These are phyloP conservation scores for Phocides pigmalion DNA, from an alignment of 1,140 invertebrate genomes.

Conservation along the genomic window DNA sequence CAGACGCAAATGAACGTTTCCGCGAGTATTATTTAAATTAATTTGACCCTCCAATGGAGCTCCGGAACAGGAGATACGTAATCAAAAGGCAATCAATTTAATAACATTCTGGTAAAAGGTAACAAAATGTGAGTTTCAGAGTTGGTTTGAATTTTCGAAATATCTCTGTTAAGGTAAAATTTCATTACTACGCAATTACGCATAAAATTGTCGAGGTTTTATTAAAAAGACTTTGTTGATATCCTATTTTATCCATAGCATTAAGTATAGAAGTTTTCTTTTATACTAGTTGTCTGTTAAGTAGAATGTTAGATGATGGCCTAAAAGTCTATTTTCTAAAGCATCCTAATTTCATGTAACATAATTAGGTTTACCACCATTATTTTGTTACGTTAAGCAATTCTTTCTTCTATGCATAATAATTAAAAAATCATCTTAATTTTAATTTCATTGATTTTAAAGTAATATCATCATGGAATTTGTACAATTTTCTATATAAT, in stretches of 20 bases:
- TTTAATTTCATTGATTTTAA: no score
- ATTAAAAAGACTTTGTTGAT: not conserved
- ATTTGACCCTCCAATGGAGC: constrained; percentile 7
- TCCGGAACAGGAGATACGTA: constrained; percentile 12
- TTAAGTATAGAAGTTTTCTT: not conserved
- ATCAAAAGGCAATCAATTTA: constrained; percentile 33
- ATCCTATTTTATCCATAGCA: not conserved
- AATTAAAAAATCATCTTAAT: no score
- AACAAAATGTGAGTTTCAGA: constrained; percentile 7
- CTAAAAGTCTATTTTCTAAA: no score
- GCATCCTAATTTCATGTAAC: no score
- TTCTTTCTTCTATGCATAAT: no score
- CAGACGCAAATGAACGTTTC: constrained; percentile 5
- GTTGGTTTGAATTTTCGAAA: constrained; percentile 24
- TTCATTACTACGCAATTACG: constrained; percentile 1
- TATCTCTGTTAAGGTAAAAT: constrained; percentile 1
- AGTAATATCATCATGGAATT: no score
- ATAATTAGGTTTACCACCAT: no score
- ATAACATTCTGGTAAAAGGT: constrained; percentile 18
- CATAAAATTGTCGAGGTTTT: not conserved
- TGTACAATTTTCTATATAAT: no score
- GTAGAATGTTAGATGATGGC: no score
- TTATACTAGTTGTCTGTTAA: no score
- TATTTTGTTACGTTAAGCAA: no score
- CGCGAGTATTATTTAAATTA: constrained; percentile 39